Conservation (phyloP, 2,888 invertebrate species). For the Ernsta delagoae region DNA sequence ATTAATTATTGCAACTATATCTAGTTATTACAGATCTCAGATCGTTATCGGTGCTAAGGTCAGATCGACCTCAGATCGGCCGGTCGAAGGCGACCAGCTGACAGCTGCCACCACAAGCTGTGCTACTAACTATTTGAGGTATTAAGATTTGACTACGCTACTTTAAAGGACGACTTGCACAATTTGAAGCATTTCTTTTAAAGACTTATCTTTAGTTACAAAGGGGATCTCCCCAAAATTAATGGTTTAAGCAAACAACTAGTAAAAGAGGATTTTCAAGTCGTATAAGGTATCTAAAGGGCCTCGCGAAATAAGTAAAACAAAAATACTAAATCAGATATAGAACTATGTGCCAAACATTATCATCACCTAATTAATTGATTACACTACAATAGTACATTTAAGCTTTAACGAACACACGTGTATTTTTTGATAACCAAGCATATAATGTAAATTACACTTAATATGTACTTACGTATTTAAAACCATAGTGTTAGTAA, state of each 20-base stretch:
- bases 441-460: too few species aligned
- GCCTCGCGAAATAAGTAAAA: not conserved
- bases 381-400: not conserved
- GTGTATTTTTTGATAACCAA: not conserved
- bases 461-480: too few species aligned
- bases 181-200: too few species aligned
- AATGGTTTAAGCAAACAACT: too few species aligned
- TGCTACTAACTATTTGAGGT: too few species aligned
- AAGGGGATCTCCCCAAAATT: too few species aligned
- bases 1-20: not conserved
- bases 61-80: conserved; percentile 45
- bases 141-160: too few species aligned
- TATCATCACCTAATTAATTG: not conserved
- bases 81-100: conserved; percentile 35
- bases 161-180: too few species aligned
- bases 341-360: not conserved
- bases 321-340: too few species aligned
- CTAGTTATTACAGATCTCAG: conserved; percentile 19
- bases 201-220: too few species aligned
- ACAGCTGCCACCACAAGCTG: conserved; percentile 24
- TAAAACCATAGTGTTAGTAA: too few species aligned
- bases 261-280: too few species aligned
- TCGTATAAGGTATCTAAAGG: not conserved
- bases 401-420: not conserved
- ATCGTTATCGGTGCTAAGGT: conserved; percentile 47